Evolutionary conservation across 2,888 invertebrate genomes (phyloP).

Genomic region (Ectropis crepuscularia): DNA sequence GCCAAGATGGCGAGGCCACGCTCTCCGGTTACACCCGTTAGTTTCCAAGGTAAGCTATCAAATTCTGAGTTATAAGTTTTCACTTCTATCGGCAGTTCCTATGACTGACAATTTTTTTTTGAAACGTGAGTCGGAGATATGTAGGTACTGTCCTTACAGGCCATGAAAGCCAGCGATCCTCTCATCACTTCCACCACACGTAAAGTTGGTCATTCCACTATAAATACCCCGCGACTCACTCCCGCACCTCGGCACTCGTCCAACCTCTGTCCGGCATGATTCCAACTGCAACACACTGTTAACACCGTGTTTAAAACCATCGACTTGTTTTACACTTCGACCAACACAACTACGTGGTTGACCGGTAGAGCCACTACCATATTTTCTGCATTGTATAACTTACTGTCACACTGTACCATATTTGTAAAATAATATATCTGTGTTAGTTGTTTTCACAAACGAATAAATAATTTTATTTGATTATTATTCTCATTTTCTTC

Average conservation of each 20-base stretch:
- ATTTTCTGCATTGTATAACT: neutral
- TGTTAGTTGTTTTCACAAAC: too few species aligned
- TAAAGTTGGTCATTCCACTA: conserved; percentile 62
- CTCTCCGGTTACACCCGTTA: too few species aligned
- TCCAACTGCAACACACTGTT: conserved; percentile 45
- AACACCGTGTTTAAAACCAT: conserved; percentile 23
- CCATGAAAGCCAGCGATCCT: neutral
- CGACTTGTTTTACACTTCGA: conserved; percentile 1
- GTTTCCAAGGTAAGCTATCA: too few species aligned
- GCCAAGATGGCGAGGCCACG: too few species aligned
- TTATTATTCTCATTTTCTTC: too few species aligned
- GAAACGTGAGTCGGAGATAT: too few species aligned
- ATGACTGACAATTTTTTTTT: too few species aligned
- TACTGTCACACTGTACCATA: neutral
- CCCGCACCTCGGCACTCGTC: conserved; percentile 72
- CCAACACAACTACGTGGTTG: neutral
- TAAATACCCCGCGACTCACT: conserved; percentile 71
- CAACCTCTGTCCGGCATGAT: conserved; percentile 47
- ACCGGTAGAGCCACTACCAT: neutral
- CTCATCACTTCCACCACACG: conserved; percentile 41
- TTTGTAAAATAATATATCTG: too few species aligned
- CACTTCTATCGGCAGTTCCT: too few species aligned
- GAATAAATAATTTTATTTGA: too few species aligned
- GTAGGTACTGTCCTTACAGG: neutral
- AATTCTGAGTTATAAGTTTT: too few species aligned